Evolutionary conservation across 2,113 vertebrate genomes (phyloP).

Genomic region (Lampris incognitus): DNA sequence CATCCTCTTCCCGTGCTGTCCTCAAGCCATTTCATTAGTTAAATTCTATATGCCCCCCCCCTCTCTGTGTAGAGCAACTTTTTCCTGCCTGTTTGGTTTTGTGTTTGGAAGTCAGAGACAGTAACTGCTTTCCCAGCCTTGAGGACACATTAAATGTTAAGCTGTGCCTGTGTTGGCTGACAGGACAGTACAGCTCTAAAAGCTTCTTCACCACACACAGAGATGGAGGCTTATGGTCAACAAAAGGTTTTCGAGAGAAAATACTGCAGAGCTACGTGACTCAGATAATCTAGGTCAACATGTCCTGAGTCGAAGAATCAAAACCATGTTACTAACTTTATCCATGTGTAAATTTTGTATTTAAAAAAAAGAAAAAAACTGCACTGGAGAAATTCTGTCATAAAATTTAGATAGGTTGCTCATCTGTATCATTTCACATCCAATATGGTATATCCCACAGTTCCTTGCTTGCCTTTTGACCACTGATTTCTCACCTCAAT

Average conservation of each 20-base stretch:
- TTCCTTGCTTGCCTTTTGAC: constrained; percentile 18
- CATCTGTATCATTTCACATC: neutral
- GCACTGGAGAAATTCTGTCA: neutral
- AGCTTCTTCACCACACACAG: neutral
- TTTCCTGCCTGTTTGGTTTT: constrained; percentile 21
- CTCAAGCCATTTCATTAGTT: constrained; percentile 39
- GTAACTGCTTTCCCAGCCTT: constrained; percentile 26
- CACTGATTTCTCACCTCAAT: constrained; percentile 79
- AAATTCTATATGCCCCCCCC: constrained; percentile 53
- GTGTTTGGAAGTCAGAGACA: constrained; percentile 26
- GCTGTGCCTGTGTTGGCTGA: neutral
- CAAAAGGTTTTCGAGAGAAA: neutral
- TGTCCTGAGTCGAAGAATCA: neutral
- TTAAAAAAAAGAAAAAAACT: neutral
- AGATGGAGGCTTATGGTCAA: neutral
- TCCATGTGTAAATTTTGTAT: neutral
- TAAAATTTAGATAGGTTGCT: too few species aligned
- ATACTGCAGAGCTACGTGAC: constrained; percentile 32
- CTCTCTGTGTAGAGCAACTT: constrained; percentile 55
- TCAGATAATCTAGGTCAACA: constrained; percentile 1
- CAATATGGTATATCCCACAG: constrained; percentile 1
- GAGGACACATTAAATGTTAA: constrained; percentile 44
- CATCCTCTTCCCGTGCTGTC: constrained; percentile 30
- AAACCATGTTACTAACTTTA: neutral
- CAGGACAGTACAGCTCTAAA: constrained; percentile 7